A percentile compares a stretch with the other conserved stretches of the same genome.
phyloP scores from a whole-genome alignment of 2,113 vertebrate species.

The Hypanus sabinus region DNA sequence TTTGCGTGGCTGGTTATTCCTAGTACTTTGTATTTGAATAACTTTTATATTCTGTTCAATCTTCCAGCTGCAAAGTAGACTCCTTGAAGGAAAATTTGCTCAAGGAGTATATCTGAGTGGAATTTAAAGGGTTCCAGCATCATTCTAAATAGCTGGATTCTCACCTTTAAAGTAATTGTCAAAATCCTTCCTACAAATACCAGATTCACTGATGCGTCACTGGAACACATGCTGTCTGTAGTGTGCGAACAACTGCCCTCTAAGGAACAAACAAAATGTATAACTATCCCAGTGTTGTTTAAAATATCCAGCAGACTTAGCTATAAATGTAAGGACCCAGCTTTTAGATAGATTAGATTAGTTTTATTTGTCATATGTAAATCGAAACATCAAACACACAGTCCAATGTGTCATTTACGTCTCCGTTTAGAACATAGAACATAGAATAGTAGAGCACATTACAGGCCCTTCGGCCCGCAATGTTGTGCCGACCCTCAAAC shows the following conservation, averaged over 20 bases:
- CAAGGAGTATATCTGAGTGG: not conserved
- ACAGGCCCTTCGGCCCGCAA: too few species aligned
- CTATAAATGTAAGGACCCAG: not conserved
- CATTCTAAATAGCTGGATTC: not conserved
- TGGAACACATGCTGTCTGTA: not conserved
- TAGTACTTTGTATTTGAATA: not conserved
- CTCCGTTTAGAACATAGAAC: too few species aligned
- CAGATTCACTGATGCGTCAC: not conserved
- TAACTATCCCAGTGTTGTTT: not conserved
- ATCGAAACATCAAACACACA: too few species aligned
- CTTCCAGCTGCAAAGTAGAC: not conserved
- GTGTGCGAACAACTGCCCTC: not conserved
- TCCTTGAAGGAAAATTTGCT: not conserved
- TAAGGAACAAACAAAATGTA: not conserved
- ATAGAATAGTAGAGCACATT: too few species aligned
- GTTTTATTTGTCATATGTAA: too few species aligned
- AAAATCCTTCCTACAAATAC: not conserved
- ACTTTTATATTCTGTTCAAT: not conserved
- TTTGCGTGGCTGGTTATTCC: not conserved
- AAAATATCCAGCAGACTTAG: not conserved
- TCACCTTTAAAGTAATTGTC: not conserved
- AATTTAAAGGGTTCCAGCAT: not conserved
- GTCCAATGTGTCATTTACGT: too few species aligned
- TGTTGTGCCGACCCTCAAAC: too few species aligned
- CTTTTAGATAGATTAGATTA: not conserved